Conservation (phyloP, 2,113 vertebrate species). For the Seriola aureovittata region DNA sequence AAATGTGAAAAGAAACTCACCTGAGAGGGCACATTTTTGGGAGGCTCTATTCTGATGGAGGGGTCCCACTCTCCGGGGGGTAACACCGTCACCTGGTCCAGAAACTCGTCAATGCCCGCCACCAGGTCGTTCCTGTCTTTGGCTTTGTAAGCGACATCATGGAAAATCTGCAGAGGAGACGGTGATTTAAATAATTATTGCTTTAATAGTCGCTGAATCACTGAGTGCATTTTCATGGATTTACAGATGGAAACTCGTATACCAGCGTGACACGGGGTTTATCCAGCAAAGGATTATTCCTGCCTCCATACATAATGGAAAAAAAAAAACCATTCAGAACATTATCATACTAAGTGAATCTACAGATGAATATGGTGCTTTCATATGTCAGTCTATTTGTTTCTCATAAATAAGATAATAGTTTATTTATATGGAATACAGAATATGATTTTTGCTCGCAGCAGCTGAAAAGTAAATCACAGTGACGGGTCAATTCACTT, state of each 20-base stretch:
- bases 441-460: neutral
- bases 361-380: neutral
- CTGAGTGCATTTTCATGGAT: neutral
- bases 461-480: constrained; percentile 3
- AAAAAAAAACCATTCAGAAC: neutral
- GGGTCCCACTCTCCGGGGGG: constrained; percentile 99
- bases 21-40: constrained; percentile 99
- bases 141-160: constrained; percentile 98
- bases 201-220: neutral
- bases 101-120: constrained; percentile 97
- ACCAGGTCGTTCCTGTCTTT: constrained; percentile 98
- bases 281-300: neutral
- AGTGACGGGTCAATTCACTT: constrained; percentile 3
- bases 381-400: neutral
- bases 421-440: neutral
- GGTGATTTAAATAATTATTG: neutral
- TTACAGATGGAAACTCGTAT: neutral
- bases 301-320: neutral
- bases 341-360: neutral
- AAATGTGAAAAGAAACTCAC: constrained; percentile 69
- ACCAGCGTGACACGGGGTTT: neutral
- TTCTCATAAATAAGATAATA: neutral
- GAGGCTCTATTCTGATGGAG: constrained; percentile 98
- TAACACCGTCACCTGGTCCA: constrained; percentile 98
- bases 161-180: constrained; percentile 89